phyloP scores from a whole-genome alignment of 2,113 vertebrate species.

The Xiphophorus couchianus region DNA sequence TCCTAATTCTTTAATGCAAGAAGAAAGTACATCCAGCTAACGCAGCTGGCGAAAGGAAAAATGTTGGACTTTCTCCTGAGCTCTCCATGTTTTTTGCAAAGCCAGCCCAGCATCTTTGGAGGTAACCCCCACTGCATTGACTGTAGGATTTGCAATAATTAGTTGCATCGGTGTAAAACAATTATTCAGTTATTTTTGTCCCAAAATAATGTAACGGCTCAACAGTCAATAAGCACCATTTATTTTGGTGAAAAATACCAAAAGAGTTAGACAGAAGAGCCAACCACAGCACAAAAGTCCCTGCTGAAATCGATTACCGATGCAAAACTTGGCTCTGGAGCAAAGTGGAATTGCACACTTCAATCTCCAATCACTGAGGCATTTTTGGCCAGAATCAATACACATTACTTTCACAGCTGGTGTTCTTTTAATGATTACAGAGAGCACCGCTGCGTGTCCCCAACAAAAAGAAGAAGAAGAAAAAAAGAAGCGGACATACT shows the following conservation, averaged over 20 bases:
- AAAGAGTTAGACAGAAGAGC: conserved; percentile 35
- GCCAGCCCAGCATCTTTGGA: neutral
- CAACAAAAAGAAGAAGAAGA: conserved; percentile 9
- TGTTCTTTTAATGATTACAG: conserved; percentile 27
- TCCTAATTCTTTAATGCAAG: neutral
- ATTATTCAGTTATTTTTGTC: neutral
- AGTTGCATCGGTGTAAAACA: neutral
- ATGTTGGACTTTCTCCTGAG: neutral
- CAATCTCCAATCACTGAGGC: conserved; percentile 66
- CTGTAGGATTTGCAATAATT: neutral
- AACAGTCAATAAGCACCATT: conserved; percentile 13
- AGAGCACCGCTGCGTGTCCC: conserved; percentile 16
- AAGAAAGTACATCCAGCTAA: neutral
- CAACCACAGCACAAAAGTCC: conserved; percentile 42
- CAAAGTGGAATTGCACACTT: conserved; percentile 75
- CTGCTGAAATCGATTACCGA: conserved; percentile 70
- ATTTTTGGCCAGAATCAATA: conserved; percentile 76
- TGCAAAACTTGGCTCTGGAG: conserved; percentile 66
- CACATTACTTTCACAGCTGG: conserved; percentile 64
- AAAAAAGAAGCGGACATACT: conserved; percentile 13
- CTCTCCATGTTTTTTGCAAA: neutral
- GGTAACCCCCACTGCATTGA: neutral
- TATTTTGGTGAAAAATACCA: neutral
- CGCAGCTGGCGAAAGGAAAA: too few species aligned
- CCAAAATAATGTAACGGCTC: neutral